Base-by-base conservation (phyloP, 2,113 vertebrate species). In the Triplophysa rosa region DNA sequence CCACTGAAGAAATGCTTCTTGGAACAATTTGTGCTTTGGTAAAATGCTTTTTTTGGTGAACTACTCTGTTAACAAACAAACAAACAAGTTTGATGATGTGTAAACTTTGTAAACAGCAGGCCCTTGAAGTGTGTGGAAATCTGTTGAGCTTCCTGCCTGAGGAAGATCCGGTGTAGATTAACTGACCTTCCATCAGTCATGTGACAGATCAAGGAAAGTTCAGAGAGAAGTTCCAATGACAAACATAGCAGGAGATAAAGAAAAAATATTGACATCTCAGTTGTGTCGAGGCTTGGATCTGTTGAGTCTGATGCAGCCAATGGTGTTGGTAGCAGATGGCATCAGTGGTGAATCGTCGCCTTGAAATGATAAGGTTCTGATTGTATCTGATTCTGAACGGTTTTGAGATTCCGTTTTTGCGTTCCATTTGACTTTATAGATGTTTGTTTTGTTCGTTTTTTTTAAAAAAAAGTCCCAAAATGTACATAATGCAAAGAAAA, bases 111-210 rank as follows among this genome's bases (percentile, higher is more conserved):
- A 3, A 54, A 29, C 29, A 56, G 33, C 33, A 54, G 17, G 10
- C 19, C 24, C 12, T 21, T 58, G 49, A 11, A 14, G 7, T 37
- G 13, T 24, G 37, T 12, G 13, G 65, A 11, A 45, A 45, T 0
- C 11, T n/a, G 65, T 23, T 8, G 67, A 21, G 42, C 8, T 40
- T 58, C 13, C 19, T 37, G 69, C 49, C 21, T 19, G 52, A 29
- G 1, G 2, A 19, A 58, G 24, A 70, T 70, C 52, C n/a, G 4
- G 5, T 70, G 47, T 24, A 70, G 68, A 56, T 49, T 56, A 70
- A 70, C 49, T 29, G 29, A 71, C 52, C 69, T 71, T 71, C 37
- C 24, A n/a, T 40, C 52, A 40, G 26, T 37, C 52, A 37, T 37
- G 52, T 71, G 52, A 58, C 17, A 37, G 29, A 58, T 58, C 19